phyloP scores from a whole-genome alignment of 2,888 invertebrate species.

The Shargacucullia verbasci region DNA sequence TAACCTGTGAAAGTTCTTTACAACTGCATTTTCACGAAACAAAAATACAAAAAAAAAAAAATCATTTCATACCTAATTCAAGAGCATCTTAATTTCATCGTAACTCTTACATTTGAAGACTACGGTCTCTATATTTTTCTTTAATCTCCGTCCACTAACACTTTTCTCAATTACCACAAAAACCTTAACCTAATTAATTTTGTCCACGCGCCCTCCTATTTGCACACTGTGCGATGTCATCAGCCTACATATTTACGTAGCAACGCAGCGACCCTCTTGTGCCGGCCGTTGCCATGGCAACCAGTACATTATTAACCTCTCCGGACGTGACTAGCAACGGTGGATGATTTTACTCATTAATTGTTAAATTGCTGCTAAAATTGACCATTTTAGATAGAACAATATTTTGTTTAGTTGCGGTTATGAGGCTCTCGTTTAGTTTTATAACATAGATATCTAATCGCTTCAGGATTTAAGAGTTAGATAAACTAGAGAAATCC shows the following conservation, averaged over 20 bases:
- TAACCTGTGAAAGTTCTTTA: too few relatives aligned
- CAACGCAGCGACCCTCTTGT: constrained; percentile 41
- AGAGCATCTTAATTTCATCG: too few relatives aligned
- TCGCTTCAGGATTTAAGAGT: too few relatives aligned
- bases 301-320: constrained; percentile 59
- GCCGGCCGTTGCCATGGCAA: constrained; percentile 56
- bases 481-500: too few relatives aligned
- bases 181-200: constrained; percentile 39
- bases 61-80: too few relatives aligned
- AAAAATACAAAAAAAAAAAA: too few relatives aligned
- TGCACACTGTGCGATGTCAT: constrained; percentile 48
- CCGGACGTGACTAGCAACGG: constrained; percentile 16
- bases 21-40: too few relatives aligned
- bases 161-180: constrained; percentile 30
- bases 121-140: neutral
- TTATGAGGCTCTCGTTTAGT: too few relatives aligned
- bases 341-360: constrained; percentile 51
- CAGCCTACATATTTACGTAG: constrained; percentile 34
- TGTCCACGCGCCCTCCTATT: constrained; percentile 23
- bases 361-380: constrained; percentile 35
- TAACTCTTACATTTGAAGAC: too few relatives aligned
- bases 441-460: too few relatives aligned
- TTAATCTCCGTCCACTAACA: neutral
- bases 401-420: too few relatives aligned
- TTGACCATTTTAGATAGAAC: constrained; percentile 15